Evolutionary conservation across 2,797 vertebrate genomes (phyloP).

Genomic region (Galago senegalensis): DNA sequence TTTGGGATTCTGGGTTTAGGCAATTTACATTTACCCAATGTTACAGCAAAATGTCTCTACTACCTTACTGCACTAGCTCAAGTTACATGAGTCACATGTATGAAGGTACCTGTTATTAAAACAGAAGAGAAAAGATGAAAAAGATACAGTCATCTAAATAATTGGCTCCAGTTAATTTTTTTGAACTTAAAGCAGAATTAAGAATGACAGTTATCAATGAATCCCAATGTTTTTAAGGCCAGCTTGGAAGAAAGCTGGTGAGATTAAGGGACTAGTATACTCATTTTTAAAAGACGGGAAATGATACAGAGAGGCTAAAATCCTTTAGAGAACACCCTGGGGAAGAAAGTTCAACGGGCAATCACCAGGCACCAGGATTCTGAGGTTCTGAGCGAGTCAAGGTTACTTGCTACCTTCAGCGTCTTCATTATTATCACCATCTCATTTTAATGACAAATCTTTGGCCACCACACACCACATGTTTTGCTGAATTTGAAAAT

Average conservation of each 20-base stretch:
- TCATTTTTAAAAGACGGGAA: slow-evolving; percentile 12
- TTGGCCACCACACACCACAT: not conserved
- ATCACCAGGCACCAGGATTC: not conserved
- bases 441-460: not conserved
- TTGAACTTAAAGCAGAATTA: slow-evolving; percentile 53
- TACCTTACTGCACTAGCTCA: slow-evolving; percentile 69
- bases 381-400: slow-evolving; percentile 1
- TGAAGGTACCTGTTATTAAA: slow-evolving; percentile 70
- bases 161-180: slow-evolving; percentile 16
- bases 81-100: slow-evolving; percentile 52
- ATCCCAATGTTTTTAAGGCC: slow-evolving; percentile 26
- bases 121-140: slow-evolving; percentile 57
- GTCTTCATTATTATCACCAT: not conserved
- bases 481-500: not conserved
- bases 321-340: not conserved
- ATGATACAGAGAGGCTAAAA: not conserved
- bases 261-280: not conserved
- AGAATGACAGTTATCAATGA: slow-evolving; percentile 31
- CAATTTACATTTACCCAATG: slow-evolving; percentile 82
- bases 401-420: not conserved
- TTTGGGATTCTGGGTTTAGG: slow-evolving; percentile 81
- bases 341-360: not conserved
- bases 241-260: slow-evolving; percentile 20
- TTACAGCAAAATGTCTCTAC: slow-evolving; percentile 72
- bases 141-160: slow-evolving; percentile 52